A percentile compares a stretch with the other conserved stretches of the same genome.
Evolutionary conservation across 2,113 vertebrate species (phyloP).

Genomic region (Girardinichthys multiradiatus): DNA sequence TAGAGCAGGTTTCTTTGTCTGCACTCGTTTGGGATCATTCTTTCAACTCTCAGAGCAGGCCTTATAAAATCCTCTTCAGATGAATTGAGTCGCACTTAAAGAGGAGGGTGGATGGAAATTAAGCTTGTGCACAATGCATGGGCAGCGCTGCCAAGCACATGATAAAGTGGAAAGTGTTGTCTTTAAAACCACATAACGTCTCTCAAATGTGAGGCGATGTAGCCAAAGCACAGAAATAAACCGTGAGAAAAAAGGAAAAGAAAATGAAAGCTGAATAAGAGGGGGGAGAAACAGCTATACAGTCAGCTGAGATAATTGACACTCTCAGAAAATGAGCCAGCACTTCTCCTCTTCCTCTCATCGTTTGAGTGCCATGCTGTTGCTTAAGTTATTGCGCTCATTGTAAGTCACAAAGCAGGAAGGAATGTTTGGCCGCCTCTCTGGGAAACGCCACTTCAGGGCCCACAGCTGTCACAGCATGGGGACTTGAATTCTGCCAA

Average conservation of each 20-base stretch:
- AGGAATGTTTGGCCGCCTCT: constrained; percentile 86
- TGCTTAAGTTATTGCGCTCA: constrained; percentile 76
- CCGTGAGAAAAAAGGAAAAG: constrained; percentile 24
- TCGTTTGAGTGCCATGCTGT: constrained; percentile 64
- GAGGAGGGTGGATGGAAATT: constrained; percentile 68
- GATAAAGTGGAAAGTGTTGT: constrained; percentile 69
- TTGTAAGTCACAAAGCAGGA: constrained; percentile 78
- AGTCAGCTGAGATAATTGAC: constrained; percentile 65
- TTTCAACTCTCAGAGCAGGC: constrained; percentile 65
- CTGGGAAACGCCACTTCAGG: constrained; percentile 88
- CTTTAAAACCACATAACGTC: constrained; percentile 74
- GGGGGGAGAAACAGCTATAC: constrained; percentile 20
- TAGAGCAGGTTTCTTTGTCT: constrained; percentile 61
- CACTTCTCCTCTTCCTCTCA: constrained; percentile 67
- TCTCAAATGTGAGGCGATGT: constrained; percentile 55
- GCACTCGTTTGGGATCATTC: constrained; percentile 63
- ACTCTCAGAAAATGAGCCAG: constrained; percentile 67
- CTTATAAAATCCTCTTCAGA: constrained; percentile 67
- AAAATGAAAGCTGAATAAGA: constrained; percentile 5
- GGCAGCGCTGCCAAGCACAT: constrained; percentile 58
- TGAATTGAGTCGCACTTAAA: constrained; percentile 69
- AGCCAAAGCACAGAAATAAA: constrained; percentile 46
- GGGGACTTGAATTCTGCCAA: constrained; percentile 87
- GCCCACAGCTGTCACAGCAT: constrained; percentile 85
- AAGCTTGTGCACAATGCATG: constrained; percentile 66